A percentile compares a stretch with the other conserved stretches of the same genome.
These are phyloP conservation scores for Nannospalax galili DNA, from an alignment of 2,113 vertebrate genomes.

Conservation along the genomic window DNA sequence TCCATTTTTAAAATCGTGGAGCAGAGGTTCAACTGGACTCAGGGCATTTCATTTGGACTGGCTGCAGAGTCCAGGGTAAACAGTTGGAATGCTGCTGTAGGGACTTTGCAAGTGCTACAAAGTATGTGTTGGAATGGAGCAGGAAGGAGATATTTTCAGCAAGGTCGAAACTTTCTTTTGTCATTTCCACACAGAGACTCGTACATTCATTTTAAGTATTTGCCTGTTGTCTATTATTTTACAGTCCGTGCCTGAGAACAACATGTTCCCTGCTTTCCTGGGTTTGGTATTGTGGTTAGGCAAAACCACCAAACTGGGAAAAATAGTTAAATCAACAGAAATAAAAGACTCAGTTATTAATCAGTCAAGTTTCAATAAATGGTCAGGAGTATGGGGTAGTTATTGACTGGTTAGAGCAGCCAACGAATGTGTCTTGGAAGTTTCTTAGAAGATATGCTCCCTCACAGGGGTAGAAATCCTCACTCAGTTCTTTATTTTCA, in stretches of 20 bases:
- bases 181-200: not conserved
- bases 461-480: not conserved
- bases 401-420: not conserved
- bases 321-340: not conserved
- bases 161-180: not conserved
- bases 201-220: slow-evolving; percentile 46
- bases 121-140: not conserved
- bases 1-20: slow-evolving; percentile 73
- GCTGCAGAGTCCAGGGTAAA: not conserved
- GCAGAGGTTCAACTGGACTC: slow-evolving; percentile 60
- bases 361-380: not conserved
- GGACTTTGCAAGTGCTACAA: not conserved
- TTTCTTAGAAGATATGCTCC: not conserved
- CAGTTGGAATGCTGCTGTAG: not conserved
- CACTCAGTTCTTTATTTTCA: not conserved
- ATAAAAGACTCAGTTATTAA: not conserved
- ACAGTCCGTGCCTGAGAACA: not conserved
- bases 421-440: not conserved
- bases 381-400: not conserved
- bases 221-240: not conserved
- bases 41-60: slow-evolving; percentile 73
- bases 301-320: not conserved
- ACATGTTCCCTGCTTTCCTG: not conserved
- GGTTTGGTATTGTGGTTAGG: not conserved
- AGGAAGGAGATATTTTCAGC: not conserved